These are phyloP conservation scores for Drosophila yakuba DNA, from an alignment of 1,140 invertebrate genomes.

Conservation along the genomic window DNA sequence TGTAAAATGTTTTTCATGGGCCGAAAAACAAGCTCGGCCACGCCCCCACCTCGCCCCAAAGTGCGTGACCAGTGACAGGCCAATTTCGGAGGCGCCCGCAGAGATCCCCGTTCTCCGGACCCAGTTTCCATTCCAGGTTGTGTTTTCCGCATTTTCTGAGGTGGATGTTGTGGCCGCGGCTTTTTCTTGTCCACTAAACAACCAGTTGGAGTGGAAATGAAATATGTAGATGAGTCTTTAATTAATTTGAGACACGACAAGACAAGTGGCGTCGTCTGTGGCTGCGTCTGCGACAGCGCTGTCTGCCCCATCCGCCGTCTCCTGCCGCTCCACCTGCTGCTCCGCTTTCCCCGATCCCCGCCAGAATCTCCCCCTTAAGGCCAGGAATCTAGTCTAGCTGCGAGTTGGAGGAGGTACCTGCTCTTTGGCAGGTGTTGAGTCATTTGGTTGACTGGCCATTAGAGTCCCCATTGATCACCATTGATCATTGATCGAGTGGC, in stretches of 20 bases:
- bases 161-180: conserved; percentile 42
- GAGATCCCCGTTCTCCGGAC: conserved; percentile 34
- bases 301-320: conserved; percentile 49
- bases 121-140: conserved; percentile 34
- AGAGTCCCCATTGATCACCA: conserved; percentile 73
- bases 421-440: conserved; percentile 71
- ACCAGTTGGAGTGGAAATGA: conserved; percentile 82
- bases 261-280: conserved; percentile 78
- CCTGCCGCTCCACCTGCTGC: conserved; percentile 55
- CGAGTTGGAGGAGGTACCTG: conserved; percentile 33
- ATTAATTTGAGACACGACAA: conserved; percentile 83
- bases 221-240: conserved; percentile 84
- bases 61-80: conserved; percentile 69
- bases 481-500: conserved; percentile 34
- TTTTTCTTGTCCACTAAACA: conserved; percentile 59
- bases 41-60: conserved; percentile 13
- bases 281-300: conserved; percentile 57
- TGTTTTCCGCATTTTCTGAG: conserved; percentile 74
- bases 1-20: conserved; percentile 63
- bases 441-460: conserved; percentile 72
- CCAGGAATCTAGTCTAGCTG: conserved; percentile 44
- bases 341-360: conserved; percentile 14
- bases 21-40: conserved; percentile 15
- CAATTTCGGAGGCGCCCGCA: conserved; percentile 74
- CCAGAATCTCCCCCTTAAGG: conserved; percentile 45